Conservation (phyloP, 2,888 invertebrate species). For the Synergus japonicus region DNA sequence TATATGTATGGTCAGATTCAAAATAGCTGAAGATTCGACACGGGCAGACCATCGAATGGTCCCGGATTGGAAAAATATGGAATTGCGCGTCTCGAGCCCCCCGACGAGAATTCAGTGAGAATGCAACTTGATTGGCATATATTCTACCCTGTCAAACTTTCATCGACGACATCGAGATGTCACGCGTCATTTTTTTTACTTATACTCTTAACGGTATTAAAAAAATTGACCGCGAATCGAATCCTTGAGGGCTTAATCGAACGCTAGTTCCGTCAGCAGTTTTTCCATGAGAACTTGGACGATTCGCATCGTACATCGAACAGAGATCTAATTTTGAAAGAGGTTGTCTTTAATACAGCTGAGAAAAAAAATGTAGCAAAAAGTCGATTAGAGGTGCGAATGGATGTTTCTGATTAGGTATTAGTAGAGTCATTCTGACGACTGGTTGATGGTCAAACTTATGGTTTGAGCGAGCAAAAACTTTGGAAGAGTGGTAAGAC, state of each 20-base stretch:
- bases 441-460: background rate
- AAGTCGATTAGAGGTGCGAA: background rate
- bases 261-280: background rate
- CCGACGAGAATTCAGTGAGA: constrained; percentile 32
- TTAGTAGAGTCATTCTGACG: background rate
- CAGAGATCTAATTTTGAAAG: background rate
- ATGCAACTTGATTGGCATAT: constrained; percentile 42
- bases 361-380: background rate
- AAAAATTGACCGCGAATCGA: background rate
- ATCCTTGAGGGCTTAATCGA: constrained; percentile 5
- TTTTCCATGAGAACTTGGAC: background rate
- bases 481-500: background rate
- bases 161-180: constrained; percentile 43
- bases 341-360: background rate
- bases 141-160: background rate
- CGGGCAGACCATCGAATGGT: constrained; percentile 47
- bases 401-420: background rate
- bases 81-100: constrained; percentile 34
- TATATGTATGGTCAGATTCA: background rate
- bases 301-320: background rate
- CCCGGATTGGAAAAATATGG: constrained; percentile 46
- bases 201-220: constrained; percentile 29
- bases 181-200: constrained; percentile 52
- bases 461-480: background rate
- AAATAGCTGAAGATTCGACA: constrained; percentile 46